phyloP scores from a whole-genome alignment of 2,888 invertebrate species.

The Gortyna flavago region DNA sequence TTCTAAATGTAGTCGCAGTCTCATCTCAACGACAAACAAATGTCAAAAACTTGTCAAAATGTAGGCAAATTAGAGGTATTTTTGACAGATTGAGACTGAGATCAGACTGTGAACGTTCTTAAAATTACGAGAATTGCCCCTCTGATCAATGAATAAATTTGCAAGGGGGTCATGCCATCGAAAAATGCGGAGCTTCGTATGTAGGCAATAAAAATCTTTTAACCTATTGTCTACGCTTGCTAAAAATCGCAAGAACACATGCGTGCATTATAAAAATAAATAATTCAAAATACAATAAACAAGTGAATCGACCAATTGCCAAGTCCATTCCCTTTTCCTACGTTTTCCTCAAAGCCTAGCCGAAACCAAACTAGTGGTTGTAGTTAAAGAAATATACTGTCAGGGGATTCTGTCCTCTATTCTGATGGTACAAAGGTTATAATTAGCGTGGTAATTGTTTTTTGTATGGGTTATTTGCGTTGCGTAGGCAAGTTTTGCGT shows the following conservation, averaged over 20 bases:
- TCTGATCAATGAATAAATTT: constrained; percentile 15
- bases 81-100: no score
- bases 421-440: constrained; percentile 65
- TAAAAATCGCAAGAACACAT: constrained; percentile 61
- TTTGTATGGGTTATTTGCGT: constrained; percentile 76
- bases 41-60: no score
- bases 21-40: no score
- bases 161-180: constrained; percentile 4
- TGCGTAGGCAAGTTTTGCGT: constrained; percentile 76
- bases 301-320: constrained; percentile 72
- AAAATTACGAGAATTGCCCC: no score
- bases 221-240: constrained; percentile 16
- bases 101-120: no score
- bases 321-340: constrained; percentile 72
- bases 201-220: constrained; percentile 11
- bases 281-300: constrained; percentile 71
- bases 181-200: not conserved
- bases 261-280: constrained; percentile 71
- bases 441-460: constrained; percentile 74
- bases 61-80: no score
- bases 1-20: no score
- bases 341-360: constrained; percentile 68
- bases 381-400: constrained; percentile 44
- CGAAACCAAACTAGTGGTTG: constrained; percentile 53
- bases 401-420: constrained; percentile 65